Evolutionary conservation across 2,888 invertebrate species (phyloP), one percentile per base, ranked within the genome.

Genomic region (Trissolcus japonicus): DNA sequence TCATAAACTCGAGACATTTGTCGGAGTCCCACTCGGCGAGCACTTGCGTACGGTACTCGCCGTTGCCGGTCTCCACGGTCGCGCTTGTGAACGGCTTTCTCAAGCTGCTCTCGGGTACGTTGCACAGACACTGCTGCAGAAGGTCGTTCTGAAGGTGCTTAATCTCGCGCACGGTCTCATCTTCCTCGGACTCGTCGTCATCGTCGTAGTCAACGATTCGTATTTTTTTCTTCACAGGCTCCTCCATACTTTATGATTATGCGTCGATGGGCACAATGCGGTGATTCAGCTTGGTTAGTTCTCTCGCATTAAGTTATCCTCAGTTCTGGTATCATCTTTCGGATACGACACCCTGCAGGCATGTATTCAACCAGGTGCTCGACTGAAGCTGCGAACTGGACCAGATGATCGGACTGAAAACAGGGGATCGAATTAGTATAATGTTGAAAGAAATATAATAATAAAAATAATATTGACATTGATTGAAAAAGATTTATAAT

Each of bases 201-300:
- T 90, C 90, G 56, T 88, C 90, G 57, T 79, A 76, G 17, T 78
- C 78, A 19, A 75, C 78, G 82, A 95, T 93, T 85, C 95, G 92
- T 87, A 94, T 93, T 87, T 95, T 94, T 91, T 96, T 96, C 88
- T 95, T 95, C 83, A 94, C 94, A 81, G 96, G 96, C 90, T 95
- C 95, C 90, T 95, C 93, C 94, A 94, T 74, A 6, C 1, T 94
- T 84, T 19, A 62, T 29, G 7, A 11, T 7, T 14, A 1, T 6
- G 46, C 46, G 13, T 11, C 11, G 46, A 16, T 16, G 16, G 16
- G 16, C 43, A 43, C 25, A 46, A 14, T 16, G 4, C 6, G 46
- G 2, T 16, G 46, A 16, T 6, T n/a, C 14, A 43, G 46, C 16
- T 7, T 9, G 14, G 46, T 16, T 14, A 35, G 46, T 6, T 11